Evolutionary conservation across 2,797 vertebrate species (phyloP), one percentile per base, ranked within the genome.

Genomic region (Chelidonichthys spinosus): DNA sequence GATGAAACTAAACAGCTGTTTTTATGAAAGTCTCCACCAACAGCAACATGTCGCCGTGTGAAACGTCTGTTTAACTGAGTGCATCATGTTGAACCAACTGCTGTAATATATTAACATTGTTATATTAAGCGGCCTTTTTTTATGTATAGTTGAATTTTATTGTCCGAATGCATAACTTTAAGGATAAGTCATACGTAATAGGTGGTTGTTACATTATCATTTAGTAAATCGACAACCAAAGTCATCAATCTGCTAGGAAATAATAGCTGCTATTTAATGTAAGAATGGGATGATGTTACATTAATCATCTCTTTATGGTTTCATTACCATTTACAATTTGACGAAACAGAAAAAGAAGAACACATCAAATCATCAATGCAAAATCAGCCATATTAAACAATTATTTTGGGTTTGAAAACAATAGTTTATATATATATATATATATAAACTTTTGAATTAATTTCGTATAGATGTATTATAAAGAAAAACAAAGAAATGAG

Each of bases 11-110:
- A 60, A 49, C 40, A 32, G 14, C 15, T 52, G 33, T 58, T 35
- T 52, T 15, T 15, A 43, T 74, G 4, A 49, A 65, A 49, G 62
- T 15, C 6, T 53, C 32, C 49, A 55, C 42, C 32, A 56, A 18
- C 0, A 35, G 4, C 37, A 52, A 11, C 36, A 35, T 33, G 37
- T 49, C 25, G 37, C 42, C 25, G 1, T 67, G 46, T 4, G 15
- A 36, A 25, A 9, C 11, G 17, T 4, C 32, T 1, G 14, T 58
- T 47, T 17, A 35, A 11, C 11, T 25, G 0, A 25, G 11, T n/a
- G 4, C 13, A 63, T 50, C 3, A 70, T 64, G 11, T 32, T 11
- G 43, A 14, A 44, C 25, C 1, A 49, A 69, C 55, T 49, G 9
- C 17, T 46, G 14, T 8, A 37, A 63, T 7, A 14, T 36, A 47